These are phyloP conservation scores for Taurulus bubalis DNA, from an alignment of 2,113 vertebrate species.

Conservation along the genomic window DNA sequence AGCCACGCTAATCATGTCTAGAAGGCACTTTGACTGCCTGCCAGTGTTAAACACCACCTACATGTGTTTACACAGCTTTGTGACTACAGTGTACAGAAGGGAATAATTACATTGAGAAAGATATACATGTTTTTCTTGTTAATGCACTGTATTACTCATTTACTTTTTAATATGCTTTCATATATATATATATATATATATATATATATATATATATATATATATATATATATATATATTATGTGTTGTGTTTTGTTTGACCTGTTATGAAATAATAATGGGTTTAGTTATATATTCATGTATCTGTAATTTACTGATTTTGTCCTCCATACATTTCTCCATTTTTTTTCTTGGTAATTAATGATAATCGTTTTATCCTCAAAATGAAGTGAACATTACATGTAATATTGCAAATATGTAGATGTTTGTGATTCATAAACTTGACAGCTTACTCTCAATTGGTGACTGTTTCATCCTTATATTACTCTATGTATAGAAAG, in stretches of 20 bases:
- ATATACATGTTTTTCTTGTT: not conserved
- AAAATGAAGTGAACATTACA: slow-evolving; percentile 43
- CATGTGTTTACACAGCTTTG: slow-evolving; percentile 6
- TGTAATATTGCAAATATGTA: slow-evolving; percentile 33
- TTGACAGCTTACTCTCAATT: not conserved
- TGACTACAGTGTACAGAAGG: not conserved
- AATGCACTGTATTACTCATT: not conserved
- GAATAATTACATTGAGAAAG: not conserved
- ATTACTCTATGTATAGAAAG: not conserved
- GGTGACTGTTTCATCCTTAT: slow-evolving; percentile 14
- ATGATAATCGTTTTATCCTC: slow-evolving; percentile 45
- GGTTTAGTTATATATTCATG: not conserved
- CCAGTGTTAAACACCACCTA: slow-evolving; percentile 37
- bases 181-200: not conserved
- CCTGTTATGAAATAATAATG: not conserved
- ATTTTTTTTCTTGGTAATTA: slow-evolving; percentile 5
- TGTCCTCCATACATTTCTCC: slow-evolving; percentile 28
- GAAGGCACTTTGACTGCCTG: not conserved
- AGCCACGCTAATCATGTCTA: slow-evolving; percentile 3
- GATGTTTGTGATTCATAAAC: slow-evolving; percentile 31
- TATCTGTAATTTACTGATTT: slow-evolving; percentile 27
- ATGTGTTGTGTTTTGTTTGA: not conserved
- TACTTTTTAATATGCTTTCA: slow-evolving; percentile 12
- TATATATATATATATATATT: slow-evolving; percentile 5
- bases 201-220: not conserved